These are phyloP conservation scores for Botia kubotai DNA, from an alignment of 2,797 vertebrate genomes.

Conservation along the genomic window DNA sequence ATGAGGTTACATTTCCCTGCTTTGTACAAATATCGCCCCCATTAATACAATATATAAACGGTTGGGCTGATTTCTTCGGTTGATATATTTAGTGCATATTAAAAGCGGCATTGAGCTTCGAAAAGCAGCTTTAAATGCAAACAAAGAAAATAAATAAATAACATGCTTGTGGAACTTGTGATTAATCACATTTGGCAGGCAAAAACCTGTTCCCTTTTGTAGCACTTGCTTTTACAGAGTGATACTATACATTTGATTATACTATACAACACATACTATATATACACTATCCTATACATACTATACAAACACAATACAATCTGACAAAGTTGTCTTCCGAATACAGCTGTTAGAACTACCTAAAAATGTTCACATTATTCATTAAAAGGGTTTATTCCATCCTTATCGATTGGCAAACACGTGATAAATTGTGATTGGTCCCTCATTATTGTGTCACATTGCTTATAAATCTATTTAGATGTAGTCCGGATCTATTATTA, in stretches of 20 bases:
- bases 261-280: too few relatives aligned
- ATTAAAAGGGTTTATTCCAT: neutral
- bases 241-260: too few relatives aligned
- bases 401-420: slow-evolving; percentile 12
- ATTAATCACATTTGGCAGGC: too few relatives aligned
- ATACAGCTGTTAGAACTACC: neutral
- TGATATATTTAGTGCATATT: too few relatives aligned
- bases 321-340: neutral
- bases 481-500: slow-evolving; percentile 1
- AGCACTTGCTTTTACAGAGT: too few relatives aligned
- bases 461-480: slow-evolving; percentile 25
- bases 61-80: neutral
- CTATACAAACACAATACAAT: neutral
- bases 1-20: neutral
- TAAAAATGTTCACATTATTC: neutral
- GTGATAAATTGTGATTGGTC: slow-evolving; percentile 21
- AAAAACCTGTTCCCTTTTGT: too few relatives aligned
- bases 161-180: too few relatives aligned
- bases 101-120: too few relatives aligned
- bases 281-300: neutral
- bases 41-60: neutral
- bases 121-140: too few relatives aligned
- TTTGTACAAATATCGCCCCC: neutral
- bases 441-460: slow-evolving; percentile 8
- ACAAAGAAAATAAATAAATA: too few relatives aligned